phyloP scores from a whole-genome alignment of 2,888 invertebrate species.

The Crocallis elinguaria region DNA sequence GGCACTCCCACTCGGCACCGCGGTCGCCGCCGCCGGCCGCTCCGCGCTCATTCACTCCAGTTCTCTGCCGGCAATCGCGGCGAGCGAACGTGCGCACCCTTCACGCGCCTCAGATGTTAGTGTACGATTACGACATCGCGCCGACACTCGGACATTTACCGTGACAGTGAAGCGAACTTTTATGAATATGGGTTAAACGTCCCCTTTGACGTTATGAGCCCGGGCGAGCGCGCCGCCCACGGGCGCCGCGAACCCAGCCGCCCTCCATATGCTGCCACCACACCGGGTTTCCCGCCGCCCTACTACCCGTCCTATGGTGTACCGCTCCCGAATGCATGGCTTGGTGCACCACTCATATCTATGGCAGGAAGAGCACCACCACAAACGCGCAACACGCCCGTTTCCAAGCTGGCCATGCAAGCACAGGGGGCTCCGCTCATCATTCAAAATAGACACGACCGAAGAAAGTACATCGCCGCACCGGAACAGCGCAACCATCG shows the following conservation, averaged over 20 bases:
- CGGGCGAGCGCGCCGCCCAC: constrained; percentile 83
- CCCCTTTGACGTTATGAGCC: constrained; percentile 76
- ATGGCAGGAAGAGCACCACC: constrained; percentile 87
- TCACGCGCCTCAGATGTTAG: constrained; percentile 77
- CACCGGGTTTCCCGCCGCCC: constrained; percentile 81
- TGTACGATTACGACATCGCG: constrained; percentile 82
- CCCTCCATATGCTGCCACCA: constrained; percentile 79
- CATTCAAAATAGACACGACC: constrained; percentile 87
- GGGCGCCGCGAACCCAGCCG: constrained; percentile 83
- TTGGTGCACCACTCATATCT: constrained; percentile 92
- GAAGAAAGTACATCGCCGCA: constrained; percentile 72
- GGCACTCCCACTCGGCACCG: constrained; percentile 73
- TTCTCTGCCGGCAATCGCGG: constrained; percentile 77
- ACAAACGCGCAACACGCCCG: constrained; percentile 77
- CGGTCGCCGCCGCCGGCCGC: constrained; percentile 69
- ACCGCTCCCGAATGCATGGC: constrained; percentile 87
- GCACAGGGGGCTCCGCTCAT: constrained; percentile 94
- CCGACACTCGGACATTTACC: constrained; percentile 72
- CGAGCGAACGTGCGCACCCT: constrained; percentile 69
- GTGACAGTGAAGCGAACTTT: constrained; percentile 78
- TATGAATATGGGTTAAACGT: constrained; percentile 90
- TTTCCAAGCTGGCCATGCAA: constrained; percentile 91
- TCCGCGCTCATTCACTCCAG: constrained; percentile 79
- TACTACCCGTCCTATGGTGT: constrained; percentile 81
- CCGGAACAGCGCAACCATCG: constrained; percentile 76